Percentiles rank a stretch among this genome's conserved stretches.
These are phyloP conservation scores for Thermophis baileyi DNA, from an alignment of 2,113 vertebrate species.

Conservation along the genomic window DNA sequence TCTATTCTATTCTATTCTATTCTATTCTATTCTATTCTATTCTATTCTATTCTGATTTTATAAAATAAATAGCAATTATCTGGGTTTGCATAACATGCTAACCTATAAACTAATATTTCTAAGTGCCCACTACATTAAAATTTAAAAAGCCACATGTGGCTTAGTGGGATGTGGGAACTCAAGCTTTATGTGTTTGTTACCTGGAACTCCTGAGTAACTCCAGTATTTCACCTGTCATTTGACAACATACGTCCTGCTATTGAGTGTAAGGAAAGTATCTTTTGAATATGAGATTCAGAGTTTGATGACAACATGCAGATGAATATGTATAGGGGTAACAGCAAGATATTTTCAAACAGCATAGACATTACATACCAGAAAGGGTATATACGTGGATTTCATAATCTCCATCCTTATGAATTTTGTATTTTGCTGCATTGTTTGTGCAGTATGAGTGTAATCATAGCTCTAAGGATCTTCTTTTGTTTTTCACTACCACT, in stretches of 20 bases:
- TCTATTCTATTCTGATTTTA: no score
- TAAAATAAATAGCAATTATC: no score
- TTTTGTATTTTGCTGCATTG: not conserved
- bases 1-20: no score
- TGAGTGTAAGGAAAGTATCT: not conserved
- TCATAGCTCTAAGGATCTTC: not conserved
- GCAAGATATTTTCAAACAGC: not conserved
- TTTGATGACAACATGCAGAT: not conserved
- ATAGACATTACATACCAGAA: not conserved
- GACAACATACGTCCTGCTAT: not conserved
- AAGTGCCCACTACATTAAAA: no score
- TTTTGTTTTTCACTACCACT: conserved; percentile 11
- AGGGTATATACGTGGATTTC: not conserved
- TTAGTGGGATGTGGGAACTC: no score
- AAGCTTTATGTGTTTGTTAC: not conserved
- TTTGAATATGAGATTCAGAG: not conserved
- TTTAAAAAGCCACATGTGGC: no score
- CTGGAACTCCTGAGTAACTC: not conserved
- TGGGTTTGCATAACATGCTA: no score
- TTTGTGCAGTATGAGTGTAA: not conserved
- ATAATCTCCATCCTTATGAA: not conserved
- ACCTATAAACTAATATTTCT: no score
- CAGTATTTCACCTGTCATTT: not conserved
- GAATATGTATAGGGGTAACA: not conserved
- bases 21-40: no score